Evolutionary conservation across 1,140 invertebrate species (phyloP).

Genomic region (Drosophila bipectinata): DNA sequence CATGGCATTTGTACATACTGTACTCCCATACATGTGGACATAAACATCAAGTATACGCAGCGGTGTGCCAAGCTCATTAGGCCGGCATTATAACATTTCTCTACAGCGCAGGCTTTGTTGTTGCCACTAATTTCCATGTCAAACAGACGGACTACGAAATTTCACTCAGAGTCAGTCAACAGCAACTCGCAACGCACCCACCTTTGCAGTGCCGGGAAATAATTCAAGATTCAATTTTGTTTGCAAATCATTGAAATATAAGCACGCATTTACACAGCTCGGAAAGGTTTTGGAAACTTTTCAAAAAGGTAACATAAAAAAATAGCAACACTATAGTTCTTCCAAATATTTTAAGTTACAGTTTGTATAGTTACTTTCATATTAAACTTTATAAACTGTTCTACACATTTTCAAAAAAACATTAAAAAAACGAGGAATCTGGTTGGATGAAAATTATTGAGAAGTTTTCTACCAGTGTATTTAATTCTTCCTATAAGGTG

Average conservation of each 20-base stretch:
- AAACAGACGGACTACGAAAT: conserved; percentile 43
- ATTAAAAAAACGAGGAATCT: no score
- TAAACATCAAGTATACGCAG: conserved; percentile 64
- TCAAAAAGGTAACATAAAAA: no score
- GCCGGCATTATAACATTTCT: conserved; percentile 57
- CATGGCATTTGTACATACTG: conserved; percentile 21
- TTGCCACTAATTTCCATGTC: conserved; percentile 66
- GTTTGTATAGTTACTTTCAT: no score
- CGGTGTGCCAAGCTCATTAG: conserved; percentile 67
- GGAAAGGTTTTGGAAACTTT: no score
- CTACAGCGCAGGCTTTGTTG: conserved; percentile 6
- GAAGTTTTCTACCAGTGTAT: no score
- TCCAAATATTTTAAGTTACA: no score
- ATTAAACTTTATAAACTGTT: no score
- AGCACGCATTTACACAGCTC: conserved; percentile 25
- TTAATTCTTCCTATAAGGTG: no score
- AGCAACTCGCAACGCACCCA: conserved; percentile 30
- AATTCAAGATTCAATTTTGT: conserved; percentile 44
- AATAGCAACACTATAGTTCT: no score
- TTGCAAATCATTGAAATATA: conserved; percentile 38
- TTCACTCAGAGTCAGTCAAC: conserved; percentile 42
- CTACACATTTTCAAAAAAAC: no score
- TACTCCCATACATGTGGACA: neutral
- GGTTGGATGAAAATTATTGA: no score
- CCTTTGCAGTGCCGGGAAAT: conserved; percentile 48